phyloP scores from a whole-genome alignment of 2,797 vertebrate species.

The Mormyrus hasselquistii region DNA sequence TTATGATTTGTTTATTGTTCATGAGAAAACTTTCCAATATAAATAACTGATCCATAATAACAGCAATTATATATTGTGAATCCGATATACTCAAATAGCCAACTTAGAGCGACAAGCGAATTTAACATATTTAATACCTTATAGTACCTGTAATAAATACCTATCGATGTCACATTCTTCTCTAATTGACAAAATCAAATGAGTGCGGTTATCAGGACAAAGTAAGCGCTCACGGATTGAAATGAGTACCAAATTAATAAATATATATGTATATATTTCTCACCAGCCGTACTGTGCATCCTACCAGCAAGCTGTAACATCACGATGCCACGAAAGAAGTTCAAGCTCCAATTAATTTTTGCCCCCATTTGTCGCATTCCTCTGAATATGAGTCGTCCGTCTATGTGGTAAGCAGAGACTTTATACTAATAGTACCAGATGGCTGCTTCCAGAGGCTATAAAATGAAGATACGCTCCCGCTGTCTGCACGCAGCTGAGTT shows the following conservation, averaged over 20 bases:
- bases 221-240: neutral
- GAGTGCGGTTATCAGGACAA: neutral
- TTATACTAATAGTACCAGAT: neutral
- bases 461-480: neutral
- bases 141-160: neutral
- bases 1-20: neutral
- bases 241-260: neutral
- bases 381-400: neutral
- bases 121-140: neutral
- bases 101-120: neutral
- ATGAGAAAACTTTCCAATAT: neutral
- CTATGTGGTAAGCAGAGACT: neutral
- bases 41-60: neutral
- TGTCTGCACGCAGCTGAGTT: neutral
- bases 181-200: neutral
- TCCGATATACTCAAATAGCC: neutral
- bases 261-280: neutral
- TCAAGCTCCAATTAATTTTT: neutral
- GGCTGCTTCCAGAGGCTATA: neutral
- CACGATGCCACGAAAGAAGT: neutral
- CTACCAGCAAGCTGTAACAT: conserved; percentile 9
- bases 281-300: conserved; percentile 6
- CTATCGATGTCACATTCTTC: neutral
- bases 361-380: conserved; percentile 8
- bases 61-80: neutral